Evolutionary conservation across 1,140 invertebrate genomes (phyloP), one percentile per base, ranked within the genome.

Genomic region (Monomorium pharaonis): DNA sequence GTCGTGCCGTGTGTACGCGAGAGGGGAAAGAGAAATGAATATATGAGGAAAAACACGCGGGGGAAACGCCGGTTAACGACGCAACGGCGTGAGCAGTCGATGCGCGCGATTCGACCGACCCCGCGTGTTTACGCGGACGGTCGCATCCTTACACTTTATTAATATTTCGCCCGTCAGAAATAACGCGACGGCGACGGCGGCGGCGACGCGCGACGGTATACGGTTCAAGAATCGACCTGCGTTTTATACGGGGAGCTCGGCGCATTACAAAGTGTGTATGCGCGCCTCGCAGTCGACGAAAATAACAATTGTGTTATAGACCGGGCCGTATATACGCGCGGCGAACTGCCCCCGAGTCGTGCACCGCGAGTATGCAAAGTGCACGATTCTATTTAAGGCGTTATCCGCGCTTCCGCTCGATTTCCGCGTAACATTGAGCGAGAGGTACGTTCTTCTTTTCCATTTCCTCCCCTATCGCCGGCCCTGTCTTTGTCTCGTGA

Each of bases 61-160:
- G 18, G 16, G 16, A 14, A 42, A 37, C 12, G 6, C 4, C 49
- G 37, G 21, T 69, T 69, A 37, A 33, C 51, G 37, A 10, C 69
- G 67, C 51, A 47, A 33, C n/a, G 60, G 51, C 78, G 51, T 72
- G n/a, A n/a, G n/a, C 18, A 60, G 30, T 84, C 47, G 54, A 74
- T 58, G 74, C 56, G 69, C 42, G 72, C 37, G 78, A 54, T 86
- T 83, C 65, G 63, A n/a, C 12, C 62, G 60, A 44, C 56, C 67
- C 86, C 86, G 77, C 67, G 44, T 85, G 70, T 81, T 80, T 70
- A 78, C 70, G 86, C 83, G 84, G 86, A 89, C 33, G 33, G 14
- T 44, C 27, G 42, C 80, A 88, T 83, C 88, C 77, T 90, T 89
- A 89, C 86, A 89, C 86, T 77, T 89, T 90, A 90, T 90, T 90